Evolutionary conservation across 2,797 vertebrate species (phyloP), one percentile per base, ranked within the genome.

Genomic region (Brachyalestes nurse): DNA sequence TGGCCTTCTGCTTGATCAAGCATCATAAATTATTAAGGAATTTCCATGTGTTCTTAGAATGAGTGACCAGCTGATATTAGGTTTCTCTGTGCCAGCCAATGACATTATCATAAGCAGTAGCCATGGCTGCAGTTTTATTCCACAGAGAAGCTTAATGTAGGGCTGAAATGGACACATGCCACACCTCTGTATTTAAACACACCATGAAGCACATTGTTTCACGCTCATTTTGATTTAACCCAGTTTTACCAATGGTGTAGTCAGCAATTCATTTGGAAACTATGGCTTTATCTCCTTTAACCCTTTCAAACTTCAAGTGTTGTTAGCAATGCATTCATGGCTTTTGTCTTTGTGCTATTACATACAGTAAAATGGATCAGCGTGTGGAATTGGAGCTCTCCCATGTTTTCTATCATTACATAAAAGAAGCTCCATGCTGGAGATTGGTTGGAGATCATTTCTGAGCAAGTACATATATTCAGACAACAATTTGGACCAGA

Each of bases 21-120:
- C 40, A 38, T 58, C 49, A 82, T 84, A 82, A 83, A 86, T 83
- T 73, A 82, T 83, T 82, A 73, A 86, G 62, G 75, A 64, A 64
- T 70, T 70, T 86, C 82, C 81, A 57, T 80, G 70, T 80, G 81
- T 77, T 70, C 9, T 66, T 38, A 75, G 72, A 61, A 69, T 53
- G 75, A 55, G 42, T 58, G 25, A 78, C 57, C 38, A 21, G 67
- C 57, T 67, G 25, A 28, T 82, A 82, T 85, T 79, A 67, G 28
- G 83, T 85, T 85, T 82, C 80, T 70, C 45, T 72, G 58, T n/a
- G 53, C 57, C 77, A 79, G 75, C 73, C 77, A 79, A 75, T 51
- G 69, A 40, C 45, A 21, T 67, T 67, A 34, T 65, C 70, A 70
- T 55, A 58, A 58, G 55, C 14, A 61, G 42, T 74, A 78, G 62